Percentiles rank a stretch among this genome's conserved stretches.
Evolutionary conservation across 2,797 vertebrate species (phyloP).

Genomic region (Amazonetta brasiliensis): DNA sequence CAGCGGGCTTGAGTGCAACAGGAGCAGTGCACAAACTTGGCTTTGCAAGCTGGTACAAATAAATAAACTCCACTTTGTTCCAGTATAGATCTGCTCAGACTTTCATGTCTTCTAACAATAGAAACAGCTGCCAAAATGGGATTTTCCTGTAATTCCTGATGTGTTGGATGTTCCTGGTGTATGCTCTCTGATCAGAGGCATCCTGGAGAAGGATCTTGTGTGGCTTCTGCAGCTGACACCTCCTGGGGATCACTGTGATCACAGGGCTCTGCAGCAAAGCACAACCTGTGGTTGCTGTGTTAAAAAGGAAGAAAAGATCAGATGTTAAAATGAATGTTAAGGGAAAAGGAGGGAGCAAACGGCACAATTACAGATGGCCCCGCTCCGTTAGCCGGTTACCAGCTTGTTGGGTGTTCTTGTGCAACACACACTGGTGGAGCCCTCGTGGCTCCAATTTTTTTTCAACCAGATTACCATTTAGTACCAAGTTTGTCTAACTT

Average conservation of each 20-base stretch:
- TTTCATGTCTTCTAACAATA: background rate
- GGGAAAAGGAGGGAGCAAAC: background rate
- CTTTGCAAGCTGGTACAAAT: background rate
- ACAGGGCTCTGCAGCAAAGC: background rate
- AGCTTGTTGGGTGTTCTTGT: background rate
- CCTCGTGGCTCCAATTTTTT: background rate
- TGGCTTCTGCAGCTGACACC: background rate
- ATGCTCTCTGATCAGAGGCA: background rate
- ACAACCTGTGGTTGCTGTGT: accelerated
- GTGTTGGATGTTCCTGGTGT: background rate
- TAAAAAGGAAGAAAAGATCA: background rate
- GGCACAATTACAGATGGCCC: background rate
- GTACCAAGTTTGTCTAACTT: background rate
- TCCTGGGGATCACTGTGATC: background rate
- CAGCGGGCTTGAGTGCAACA: background rate
- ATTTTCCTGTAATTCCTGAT: background rate
- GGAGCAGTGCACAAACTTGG: too few relatives aligned
- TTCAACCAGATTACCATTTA: background rate
- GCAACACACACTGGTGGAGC: accelerated
- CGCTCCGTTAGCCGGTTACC: accelerated
- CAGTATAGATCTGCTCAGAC: background rate
- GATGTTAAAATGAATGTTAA: background rate
- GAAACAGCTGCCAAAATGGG: background rate
- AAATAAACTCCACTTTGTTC: background rate
- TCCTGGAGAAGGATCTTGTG: background rate